Evolutionary conservation across 2,113 vertebrate genomes (phyloP), one percentile per base, ranked within the genome.

Genomic region (Phylloscopus trochilus): DNA sequence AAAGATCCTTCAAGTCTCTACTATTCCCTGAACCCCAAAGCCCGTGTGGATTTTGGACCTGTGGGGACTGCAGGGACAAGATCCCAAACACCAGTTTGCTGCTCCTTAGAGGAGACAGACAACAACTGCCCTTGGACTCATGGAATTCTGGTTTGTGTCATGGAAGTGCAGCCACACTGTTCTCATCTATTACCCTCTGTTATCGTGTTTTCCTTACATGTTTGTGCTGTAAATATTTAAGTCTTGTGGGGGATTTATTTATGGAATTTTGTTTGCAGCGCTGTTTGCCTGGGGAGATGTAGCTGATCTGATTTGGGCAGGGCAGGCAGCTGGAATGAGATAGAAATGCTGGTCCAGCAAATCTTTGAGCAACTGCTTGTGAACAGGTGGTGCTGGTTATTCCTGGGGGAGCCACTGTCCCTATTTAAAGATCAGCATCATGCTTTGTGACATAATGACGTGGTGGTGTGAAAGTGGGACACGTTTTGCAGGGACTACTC

Each of bases 121-220:
- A 8, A 4, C 3, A 66, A 15, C 41, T 67, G 52, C 43, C 56
- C 22, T 41, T 35, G 37, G 28, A 7, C 2, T 6, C 1, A 0
- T 21, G 39, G 55, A 67, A 70, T 2, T 3, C 17, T 58, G 35
- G n/a, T 27, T 72, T 28, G 20, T 7, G 10, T 15, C 11, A 13
- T 7, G 5, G 16, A 26, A 85, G 30, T 1, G 10, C 1, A 4
- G 43, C 60, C 26, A 37, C 6, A 0, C 55, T 4, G 1, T 26
- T 52, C 70, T 76, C 33, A 21, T 47, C 64, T 76, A 17, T 63
- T 47, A 24, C 56, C 18, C 27, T 2, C 0, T 11, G 0, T 59
- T 46, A 1, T 0, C 11, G n/a, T 22, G 59, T 77, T 69, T 84
- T 73, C 35, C 55, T 52, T 39, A 5, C 0, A 0, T 31, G 41